These are phyloP conservation scores for Ceratotherium simum DNA, from an alignment of 2,113 vertebrate species.

Conservation along the genomic window DNA sequence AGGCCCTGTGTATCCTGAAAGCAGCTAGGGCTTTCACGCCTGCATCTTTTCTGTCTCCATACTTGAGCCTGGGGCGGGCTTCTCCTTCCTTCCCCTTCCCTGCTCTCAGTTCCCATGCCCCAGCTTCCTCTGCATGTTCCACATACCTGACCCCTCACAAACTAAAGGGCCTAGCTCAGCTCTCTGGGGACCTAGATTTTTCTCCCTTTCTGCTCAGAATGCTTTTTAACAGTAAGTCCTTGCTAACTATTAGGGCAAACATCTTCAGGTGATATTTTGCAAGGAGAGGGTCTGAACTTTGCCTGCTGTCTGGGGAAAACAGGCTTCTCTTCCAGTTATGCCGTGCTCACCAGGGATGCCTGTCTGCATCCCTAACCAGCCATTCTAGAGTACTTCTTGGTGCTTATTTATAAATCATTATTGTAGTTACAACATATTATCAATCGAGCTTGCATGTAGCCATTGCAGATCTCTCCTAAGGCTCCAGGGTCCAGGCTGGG, in stretches of 20 bases:
- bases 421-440: conserved; percentile 62
- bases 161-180: not conserved
- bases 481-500: not conserved
- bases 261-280: conserved; percentile 16
- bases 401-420: conserved; percentile 72
- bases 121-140: not conserved
- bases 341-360: not conserved
- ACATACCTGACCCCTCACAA: not conserved
- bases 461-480: not conserved
- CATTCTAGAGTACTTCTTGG: conserved; percentile 41
- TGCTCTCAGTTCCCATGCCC: not conserved
- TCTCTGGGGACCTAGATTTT: not conserved
- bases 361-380: conserved; percentile 28
- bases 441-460: not conserved
- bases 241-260: not conserved
- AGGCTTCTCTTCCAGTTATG: conserved; percentile 3
- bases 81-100: not conserved
- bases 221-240: conserved; percentile 25
- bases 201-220: not conserved
- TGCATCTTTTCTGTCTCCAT: not conserved
- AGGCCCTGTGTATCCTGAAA: not conserved
- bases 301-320: not conserved
- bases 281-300: not conserved
- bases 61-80: not conserved
- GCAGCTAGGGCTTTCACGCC: not conserved